Evolutionary conservation across 2,113 vertebrate species (phyloP), one percentile per base, ranked within the genome.

Genomic region (Gobio gobio): DNA sequence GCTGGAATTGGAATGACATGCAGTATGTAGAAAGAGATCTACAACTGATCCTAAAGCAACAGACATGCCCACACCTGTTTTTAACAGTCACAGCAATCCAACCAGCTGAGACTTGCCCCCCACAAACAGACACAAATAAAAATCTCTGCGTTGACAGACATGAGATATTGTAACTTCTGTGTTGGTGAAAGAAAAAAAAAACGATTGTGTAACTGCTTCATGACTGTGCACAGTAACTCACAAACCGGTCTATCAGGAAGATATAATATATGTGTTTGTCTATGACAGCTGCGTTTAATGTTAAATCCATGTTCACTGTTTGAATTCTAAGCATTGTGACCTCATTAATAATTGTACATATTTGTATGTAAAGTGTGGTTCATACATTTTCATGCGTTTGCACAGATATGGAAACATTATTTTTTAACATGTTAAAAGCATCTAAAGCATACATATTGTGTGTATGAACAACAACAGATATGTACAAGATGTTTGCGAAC

Each of bases 81-180:
- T 74, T 78, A 86, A 86, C 82, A 82, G 68, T 83, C 87, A 88
- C 77, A 86, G 82, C 79, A 45, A 45, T 77, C 54, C 72, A 73
- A 86, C 83, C 87, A 86, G 87, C 85, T 86, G 85, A 86, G 78
- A 86, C 85, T 82, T 86, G 82, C 82, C 82, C 58, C 72, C 26
- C 81, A 83, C 40, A 40, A 68, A 61, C 63, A 68, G 61, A 85
- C 83, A 83, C 86, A 86, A 82, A 88, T 86, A 88, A 84, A 83
- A 47, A 59, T 43, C 63, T 56, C 49, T 58, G 47, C 61, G 76
- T 81, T 88, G 70, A 83, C 56, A 76, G 70, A 83, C 45, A 61
- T 72, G 66, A 76, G 47, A 73, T 54, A 83, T 20, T 81, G 61
- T 80, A 51, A 68, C 45, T 43, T 49, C 47, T 40, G 70, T 47